Conservation (phyloP, 1,140 invertebrate genomes). For the Rhopalosiphum maidis region DNA sequence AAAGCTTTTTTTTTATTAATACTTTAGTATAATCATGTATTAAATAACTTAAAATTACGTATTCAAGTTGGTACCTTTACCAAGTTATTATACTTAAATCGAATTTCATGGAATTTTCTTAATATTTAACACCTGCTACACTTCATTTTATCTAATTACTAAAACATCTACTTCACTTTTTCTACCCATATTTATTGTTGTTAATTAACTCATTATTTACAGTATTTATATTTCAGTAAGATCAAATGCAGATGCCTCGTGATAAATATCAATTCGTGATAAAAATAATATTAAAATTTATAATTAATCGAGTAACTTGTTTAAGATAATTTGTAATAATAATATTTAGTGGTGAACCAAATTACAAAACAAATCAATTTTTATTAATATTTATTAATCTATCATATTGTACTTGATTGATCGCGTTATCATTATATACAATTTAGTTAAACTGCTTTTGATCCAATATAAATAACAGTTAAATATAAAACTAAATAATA, state of each 20-base stretch:
- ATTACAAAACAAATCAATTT: not conserved
- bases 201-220: not conserved
- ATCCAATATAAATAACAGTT: not conserved
- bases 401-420: not conserved
- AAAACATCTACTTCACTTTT: not conserved
- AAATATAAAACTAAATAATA: too few relatives aligned
- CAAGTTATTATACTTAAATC: too few relatives aligned
- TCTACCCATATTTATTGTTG: not conserved
- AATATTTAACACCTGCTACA: not conserved
- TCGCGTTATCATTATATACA: not conserved
- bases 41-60: not conserved
- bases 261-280: not conserved
- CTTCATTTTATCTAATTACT: not conserved
- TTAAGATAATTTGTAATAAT: not conserved
- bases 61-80: too few relatives aligned
- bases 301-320: not conserved
- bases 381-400: not conserved
- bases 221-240: not conserved
- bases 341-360: not conserved
- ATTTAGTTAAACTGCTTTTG: not conserved
- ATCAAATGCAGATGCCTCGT: not conserved
- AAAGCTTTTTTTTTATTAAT: not conserved
- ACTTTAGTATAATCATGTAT: not conserved
- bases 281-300: not conserved
- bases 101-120: not conserved